Evolutionary conservation across 1,140 invertebrate species (phyloP).

Genomic region (Oncopeltus fasciatus): DNA sequence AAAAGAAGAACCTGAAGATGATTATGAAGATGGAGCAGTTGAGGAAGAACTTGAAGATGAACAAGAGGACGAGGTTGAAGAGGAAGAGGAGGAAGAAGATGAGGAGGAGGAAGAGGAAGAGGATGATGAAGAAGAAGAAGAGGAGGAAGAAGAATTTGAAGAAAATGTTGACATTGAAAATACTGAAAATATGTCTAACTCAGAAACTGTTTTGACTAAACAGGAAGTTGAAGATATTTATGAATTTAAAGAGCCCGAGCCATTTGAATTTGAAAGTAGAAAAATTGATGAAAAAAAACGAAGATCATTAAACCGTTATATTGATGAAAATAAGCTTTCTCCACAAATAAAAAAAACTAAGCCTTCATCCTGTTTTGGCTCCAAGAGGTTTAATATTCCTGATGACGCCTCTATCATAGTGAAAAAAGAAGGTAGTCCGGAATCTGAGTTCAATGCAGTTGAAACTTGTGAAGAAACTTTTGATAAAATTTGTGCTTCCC

Average conservation of each 20-base stretch:
- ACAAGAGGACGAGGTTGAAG: not conserved
- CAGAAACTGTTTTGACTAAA: not conserved
- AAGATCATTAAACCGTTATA: not conserved
- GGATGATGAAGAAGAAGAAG: slow-evolving; percentile 2
- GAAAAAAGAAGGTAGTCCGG: not conserved
- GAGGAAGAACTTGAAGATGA: not conserved
- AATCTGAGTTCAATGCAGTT: not conserved
- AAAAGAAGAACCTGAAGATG: slow-evolving; percentile 3
- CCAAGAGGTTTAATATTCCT: not conserved
- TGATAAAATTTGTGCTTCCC: slow-evolving; percentile 18
- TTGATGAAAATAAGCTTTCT: slow-evolving; percentile 4
- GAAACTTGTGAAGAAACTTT: slow-evolving; percentile 17
- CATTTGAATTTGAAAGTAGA: slow-evolving; percentile 19
- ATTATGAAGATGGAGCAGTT: not conserved
- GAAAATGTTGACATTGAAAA: not conserved
- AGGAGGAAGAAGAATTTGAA: not conserved
- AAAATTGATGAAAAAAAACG: slow-evolving; percentile 17
- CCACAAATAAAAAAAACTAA: not conserved
- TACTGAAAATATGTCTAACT: not conserved
- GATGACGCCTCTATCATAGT: not conserved
- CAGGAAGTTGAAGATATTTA: slow-evolving; percentile 51
- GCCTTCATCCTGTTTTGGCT: not conserved
- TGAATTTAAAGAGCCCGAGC: slow-evolving; percentile 59
- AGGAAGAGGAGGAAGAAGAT: slow-evolving; percentile 12
- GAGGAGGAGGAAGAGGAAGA: not conserved